Conservation (phyloP, 2,797 vertebrate genomes). For the Vespertilio murinus region DNA sequence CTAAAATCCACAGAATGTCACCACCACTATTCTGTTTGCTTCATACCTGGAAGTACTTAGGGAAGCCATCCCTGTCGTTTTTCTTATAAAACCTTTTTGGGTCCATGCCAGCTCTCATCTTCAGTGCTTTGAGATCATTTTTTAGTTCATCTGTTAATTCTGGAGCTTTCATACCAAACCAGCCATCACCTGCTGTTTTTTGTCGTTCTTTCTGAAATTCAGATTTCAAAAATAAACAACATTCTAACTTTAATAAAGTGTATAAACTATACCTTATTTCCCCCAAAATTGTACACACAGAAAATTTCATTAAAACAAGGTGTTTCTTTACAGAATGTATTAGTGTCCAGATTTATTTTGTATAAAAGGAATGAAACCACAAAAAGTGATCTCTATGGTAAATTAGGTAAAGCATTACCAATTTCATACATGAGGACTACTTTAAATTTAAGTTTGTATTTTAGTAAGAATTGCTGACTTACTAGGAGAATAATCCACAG, state of each 20-base stretch:
- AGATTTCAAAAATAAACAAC: conserved; percentile 46
- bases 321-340: conserved; percentile 39
- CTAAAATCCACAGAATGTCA: neutral
- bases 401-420: neutral
- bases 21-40: neutral
- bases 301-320: conserved; percentile 38
- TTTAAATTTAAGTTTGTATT: neutral
- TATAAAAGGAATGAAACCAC: neutral
- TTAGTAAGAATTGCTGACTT: neutral
- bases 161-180: conserved; percentile 98
- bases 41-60: conserved; percentile 96
- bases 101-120: conserved; percentile 94
- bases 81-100: conserved; percentile 98
- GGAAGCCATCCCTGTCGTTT: conserved; percentile 95
- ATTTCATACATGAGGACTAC: neutral
- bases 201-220: conserved; percentile 88
- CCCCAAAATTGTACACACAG: conserved; percentile 9
- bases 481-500: neutral
- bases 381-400: conserved; percentile 25
- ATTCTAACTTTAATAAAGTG: conserved; percentile 32
- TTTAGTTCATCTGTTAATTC: conserved; percentile 93
- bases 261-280: neutral
- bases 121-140: conserved; percentile 92
- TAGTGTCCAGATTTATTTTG: conserved; percentile 19
- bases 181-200: conserved; percentile 92